Evolutionary conservation across 2,113 vertebrate genomes (phyloP).

Genomic region (Nycticorax nycticorax): DNA sequence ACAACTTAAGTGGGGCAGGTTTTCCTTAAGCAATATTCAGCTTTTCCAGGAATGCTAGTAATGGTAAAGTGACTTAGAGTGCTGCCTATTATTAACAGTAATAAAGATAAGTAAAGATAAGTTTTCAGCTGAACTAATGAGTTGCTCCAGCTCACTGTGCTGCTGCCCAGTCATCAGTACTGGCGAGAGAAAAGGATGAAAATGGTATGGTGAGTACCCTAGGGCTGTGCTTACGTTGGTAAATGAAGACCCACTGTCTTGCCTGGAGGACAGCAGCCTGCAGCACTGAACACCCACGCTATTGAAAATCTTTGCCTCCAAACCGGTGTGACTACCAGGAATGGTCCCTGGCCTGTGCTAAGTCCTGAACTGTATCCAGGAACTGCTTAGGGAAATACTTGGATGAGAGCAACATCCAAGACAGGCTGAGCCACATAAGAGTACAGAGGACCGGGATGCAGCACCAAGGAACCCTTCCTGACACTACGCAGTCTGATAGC

Average conservation of each 20-base stretch:
- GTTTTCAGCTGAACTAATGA: not conserved
- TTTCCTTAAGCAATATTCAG: not conserved
- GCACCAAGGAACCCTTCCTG: not conserved
- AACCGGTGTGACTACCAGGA: not conserved
- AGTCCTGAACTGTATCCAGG: not conserved
- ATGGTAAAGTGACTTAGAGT: not conserved
- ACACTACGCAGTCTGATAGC: not conserved
- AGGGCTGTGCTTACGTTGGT: not conserved
- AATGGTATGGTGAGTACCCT: not conserved
- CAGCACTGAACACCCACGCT: not conserved
- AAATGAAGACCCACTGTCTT: not conserved
- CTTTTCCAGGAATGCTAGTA: not conserved
- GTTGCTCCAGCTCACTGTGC: not conserved
- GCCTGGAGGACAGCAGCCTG: not conserved
- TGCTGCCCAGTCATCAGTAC: not conserved
- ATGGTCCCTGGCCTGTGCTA: not conserved
- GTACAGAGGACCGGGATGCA: not conserved
- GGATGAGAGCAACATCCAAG: not conserved
- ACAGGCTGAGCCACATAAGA: not conserved
- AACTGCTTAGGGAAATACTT: not conserved
- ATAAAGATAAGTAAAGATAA: not conserved
- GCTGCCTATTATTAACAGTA: not conserved
- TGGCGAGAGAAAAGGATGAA: not conserved
- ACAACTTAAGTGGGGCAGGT: not conserved
- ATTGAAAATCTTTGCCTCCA: not conserved